Evolutionary conservation across 2,888 invertebrate species (phyloP).

Genomic region (Trachelus troglodyta): DNA sequence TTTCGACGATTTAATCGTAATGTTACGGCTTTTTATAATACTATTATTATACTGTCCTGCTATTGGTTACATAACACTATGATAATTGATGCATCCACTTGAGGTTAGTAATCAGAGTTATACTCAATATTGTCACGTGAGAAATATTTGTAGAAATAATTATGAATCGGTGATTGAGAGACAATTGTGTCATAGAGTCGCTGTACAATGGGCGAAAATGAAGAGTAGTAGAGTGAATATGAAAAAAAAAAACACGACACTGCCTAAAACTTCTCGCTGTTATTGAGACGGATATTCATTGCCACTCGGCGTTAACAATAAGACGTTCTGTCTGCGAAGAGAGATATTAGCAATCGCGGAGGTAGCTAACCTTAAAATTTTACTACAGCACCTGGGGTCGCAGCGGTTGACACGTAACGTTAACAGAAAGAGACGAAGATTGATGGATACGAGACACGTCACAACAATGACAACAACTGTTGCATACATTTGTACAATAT

Average conservation of each 20-base stretch:
- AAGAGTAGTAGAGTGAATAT: slow-evolving; percentile 6
- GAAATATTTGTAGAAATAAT: not conserved
- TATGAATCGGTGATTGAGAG: not conserved
- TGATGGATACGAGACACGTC: not conserved
- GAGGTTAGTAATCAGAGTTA: no score
- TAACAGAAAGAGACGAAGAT: slow-evolving; percentile 31
- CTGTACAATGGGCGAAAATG: not conserved
- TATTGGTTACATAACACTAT: no score
- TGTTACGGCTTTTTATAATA: not conserved
- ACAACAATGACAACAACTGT: slow-evolving; percentile 20
- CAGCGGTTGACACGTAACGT: slow-evolving; percentile 45
- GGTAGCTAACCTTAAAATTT: slow-evolving; percentile 39
- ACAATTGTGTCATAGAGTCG: not conserved
- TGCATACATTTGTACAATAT: slow-evolving; percentile 57
- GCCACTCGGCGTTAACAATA: slow-evolving; percentile 16
- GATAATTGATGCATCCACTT: no score
- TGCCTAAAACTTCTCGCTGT: slow-evolving; percentile 15
- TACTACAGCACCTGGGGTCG: slow-evolving; percentile 39
- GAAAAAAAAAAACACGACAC: slow-evolving; percentile 17
- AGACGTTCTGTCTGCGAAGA: slow-evolving; percentile 45
- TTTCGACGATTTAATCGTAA: not conserved
- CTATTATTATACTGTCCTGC: no score
- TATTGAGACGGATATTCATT: not conserved
- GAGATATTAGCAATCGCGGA: slow-evolving; percentile 30
- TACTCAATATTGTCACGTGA: not conserved